Evolutionary conservation across 2,888 invertebrate genomes (phyloP).

Genomic region (Emmelina monodactyla): DNA sequence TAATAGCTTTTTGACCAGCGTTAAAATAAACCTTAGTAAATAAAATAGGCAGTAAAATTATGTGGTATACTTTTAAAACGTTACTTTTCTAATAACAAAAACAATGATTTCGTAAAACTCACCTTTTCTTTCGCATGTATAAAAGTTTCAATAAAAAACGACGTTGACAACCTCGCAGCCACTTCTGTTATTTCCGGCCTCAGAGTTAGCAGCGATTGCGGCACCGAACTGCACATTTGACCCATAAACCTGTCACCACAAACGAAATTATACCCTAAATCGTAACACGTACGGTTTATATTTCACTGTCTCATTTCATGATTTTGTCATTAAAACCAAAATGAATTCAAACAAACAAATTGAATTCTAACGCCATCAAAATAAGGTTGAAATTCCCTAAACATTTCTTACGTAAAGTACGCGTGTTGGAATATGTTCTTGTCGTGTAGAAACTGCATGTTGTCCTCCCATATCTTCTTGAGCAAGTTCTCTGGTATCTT

Average conservation of each 20-base stretch:
- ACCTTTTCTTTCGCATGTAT: constrained; percentile 97
- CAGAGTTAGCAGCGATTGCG: constrained; percentile 83
- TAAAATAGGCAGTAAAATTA: too few relatives aligned
- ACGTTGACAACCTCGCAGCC: constrained; percentile 87
- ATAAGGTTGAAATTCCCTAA: neutral
- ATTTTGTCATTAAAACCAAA: too few relatives aligned
- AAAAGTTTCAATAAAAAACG: constrained; percentile 95
- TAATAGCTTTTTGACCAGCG: too few relatives aligned
- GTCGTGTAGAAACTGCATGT: constrained; percentile 93
- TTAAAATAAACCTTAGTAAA: too few relatives aligned
- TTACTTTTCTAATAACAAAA: constrained; percentile 1
- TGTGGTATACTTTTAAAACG: too few relatives aligned
- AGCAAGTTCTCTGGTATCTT: constrained; percentile 81
- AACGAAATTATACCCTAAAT: too few relatives aligned
- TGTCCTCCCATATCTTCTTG: constrained; percentile 98
- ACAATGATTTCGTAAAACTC: too few relatives aligned
- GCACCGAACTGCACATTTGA: constrained; percentile 94
- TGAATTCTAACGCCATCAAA: neutral
- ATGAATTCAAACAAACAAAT: too few relatives aligned
- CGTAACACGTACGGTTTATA: too few relatives aligned
- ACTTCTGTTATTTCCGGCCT: constrained; percentile 83
- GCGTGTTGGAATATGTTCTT: constrained; percentile 96
- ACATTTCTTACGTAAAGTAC: constrained; percentile 81
- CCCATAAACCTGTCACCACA: constrained; percentile 92
- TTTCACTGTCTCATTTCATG: too few relatives aligned